Conservation (phyloP, 2,113 vertebrate genomes). For the Castor canadensis region DNA sequence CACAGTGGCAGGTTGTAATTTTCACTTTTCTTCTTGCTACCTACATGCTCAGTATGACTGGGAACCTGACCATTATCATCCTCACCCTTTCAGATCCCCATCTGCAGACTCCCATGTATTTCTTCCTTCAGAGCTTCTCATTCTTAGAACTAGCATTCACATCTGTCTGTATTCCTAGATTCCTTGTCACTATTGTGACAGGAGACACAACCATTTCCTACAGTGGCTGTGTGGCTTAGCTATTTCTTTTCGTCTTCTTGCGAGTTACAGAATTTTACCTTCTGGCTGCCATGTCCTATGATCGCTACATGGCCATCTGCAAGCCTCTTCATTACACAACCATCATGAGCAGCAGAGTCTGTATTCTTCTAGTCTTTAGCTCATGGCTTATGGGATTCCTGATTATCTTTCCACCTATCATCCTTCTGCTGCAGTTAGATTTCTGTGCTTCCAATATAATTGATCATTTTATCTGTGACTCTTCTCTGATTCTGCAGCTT, state of each 20-base stretch:
- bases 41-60: neutral
- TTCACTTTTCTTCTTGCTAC: neutral
- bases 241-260: constrained; percentile 5
- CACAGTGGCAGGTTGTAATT: neutral
- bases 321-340: neutral
- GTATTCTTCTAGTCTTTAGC: neutral
- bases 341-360: neutral
- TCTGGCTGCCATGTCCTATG: neutral
- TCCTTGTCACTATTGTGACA: neutral
- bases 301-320: neutral
- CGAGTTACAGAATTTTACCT: constrained; percentile 16
- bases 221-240: neutral
- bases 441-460: constrained; percentile 28
- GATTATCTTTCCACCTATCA: neutral
- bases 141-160: constrained; percentile 68
- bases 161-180: constrained; percentile 52
- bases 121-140: constrained; percentile 63
- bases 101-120: constrained; percentile 56
- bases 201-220: neutral
- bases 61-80: constrained; percentile 54
- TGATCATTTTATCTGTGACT: constrained; percentile 22
- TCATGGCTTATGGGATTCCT: neutral
- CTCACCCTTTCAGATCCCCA: constrained; percentile 30
- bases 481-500: neutral
- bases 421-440: neutral